Conservation (phyloP, 2,888 invertebrate species). For the Parapristionchus giblindavisi region DNA sequence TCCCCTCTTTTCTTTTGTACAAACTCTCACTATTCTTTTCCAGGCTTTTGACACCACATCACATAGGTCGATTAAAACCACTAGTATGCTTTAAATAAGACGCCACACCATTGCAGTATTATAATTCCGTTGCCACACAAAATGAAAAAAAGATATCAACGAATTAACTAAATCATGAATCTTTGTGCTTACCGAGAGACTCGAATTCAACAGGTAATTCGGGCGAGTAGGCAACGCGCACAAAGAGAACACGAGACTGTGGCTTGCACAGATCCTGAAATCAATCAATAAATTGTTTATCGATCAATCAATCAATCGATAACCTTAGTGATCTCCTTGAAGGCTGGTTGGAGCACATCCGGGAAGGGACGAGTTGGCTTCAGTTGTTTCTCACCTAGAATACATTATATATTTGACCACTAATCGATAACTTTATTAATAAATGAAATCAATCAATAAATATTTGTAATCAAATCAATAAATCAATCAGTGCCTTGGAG, state of each 20-base stretch:
- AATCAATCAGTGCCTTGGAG: not conserved
- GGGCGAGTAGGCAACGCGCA: slow-evolving; percentile 46
- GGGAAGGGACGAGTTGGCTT: slow-evolving; percentile 53
- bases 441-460: not conserved
- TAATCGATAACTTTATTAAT: not conserved
- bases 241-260: slow-evolving; percentile 39
- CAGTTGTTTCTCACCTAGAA: slow-evolving; percentile 34
- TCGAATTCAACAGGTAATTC: slow-evolving; percentile 42
- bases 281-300: not conserved
- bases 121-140: not conserved
- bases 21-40: too few relatives aligned
- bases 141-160: not conserved
- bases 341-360: slow-evolving; percentile 57
- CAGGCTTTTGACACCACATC: too few relatives aligned
- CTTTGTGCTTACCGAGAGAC: slow-evolving; percentile 39
- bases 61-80: not conserved
- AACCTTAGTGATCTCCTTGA: slow-evolving; percentile 55
- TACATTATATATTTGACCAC: not conserved
- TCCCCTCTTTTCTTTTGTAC: too few relatives aligned
- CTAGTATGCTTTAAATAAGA: not conserved
- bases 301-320: not conserved
- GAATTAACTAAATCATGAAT: not conserved
- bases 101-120: not conserved
- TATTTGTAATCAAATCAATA: not conserved
- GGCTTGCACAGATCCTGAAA: slow-evolving; percentile 23